Base-by-base conservation (phyloP, 2,113 vertebrate genomes). In the Scytalopus superciliaris region DNA sequence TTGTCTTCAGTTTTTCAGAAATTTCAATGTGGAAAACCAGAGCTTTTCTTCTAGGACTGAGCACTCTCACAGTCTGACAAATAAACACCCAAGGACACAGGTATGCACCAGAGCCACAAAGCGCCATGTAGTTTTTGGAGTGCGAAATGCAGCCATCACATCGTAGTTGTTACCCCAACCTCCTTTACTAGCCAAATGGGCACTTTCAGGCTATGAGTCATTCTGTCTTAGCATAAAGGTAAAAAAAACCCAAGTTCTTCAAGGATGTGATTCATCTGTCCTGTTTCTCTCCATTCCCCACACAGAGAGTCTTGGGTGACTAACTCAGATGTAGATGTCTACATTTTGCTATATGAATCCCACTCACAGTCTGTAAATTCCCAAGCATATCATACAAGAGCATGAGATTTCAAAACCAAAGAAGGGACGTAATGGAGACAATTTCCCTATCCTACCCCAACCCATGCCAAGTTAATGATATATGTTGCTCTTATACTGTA, bases 331-430 rank as follows among this genome's bases (percentile, higher is more conserved):
- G 76, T 94, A 89, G 91, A 96, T 76, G 30, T 94, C 94, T 95
- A 91, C 94, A 89, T 94, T 94, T 95, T 78, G 73, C 94, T 64
- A 84, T 74, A 59, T 16, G 69, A 96, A 89, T 93, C 96, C 96
- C 94, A 96, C 95, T 97, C 96, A 97, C 95, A 95, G 95, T 89
- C 95, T 97, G 94, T 60, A 93, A 87, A 89, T 92, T 84, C 84
- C 69, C 16, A 0, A 74, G 80, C 7, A 18, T 23, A 83, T 84
- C 77, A 47, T 67, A 76, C 42, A 92, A 90, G 52, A 90, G 52
- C 76, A 90, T 63, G 56, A 90, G 56, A 94, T 80, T 92, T 78
- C 86, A 90, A 87, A 93, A 90, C 68, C 60, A 76, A 86, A 83
- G 78, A 91, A 89, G 49, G 23, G 24, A 79, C 21, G 73, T 70